Base-by-base conservation (phyloP, 2,888 invertebrate species). In the Gymnoscelis rufifasciata region DNA sequence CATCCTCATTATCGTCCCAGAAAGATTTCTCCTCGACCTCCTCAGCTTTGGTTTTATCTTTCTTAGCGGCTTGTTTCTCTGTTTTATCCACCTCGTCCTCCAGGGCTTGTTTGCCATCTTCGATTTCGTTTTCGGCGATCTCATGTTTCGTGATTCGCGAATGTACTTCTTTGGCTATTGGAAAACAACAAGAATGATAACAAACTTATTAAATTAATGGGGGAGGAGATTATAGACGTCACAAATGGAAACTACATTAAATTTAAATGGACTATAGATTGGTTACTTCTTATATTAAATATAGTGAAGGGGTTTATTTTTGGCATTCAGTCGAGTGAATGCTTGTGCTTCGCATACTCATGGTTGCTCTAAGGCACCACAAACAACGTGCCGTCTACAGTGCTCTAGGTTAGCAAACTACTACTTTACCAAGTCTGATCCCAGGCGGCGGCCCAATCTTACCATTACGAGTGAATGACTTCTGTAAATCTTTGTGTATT, bases 111-210 rank as follows among this genome's bases (percentile, higher is more conserved):
- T 79, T 64, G 43, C 62, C 68, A 14, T 78, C 89, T 56, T 90
- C 87, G 40, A 90, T 68, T 53, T 90, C 78, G 60, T 80, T 84
- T 74, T 90, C 89, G 57, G 83, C 64, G 52, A 83, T 71, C 31
- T 81, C 69, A 77, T 90, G 87, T 62, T 79, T 88, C 62, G 74
- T 78, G 62, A 88, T 75, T 61, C 80, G 82, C 67, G 86, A 78
- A 75, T 82, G 86, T 66, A 88, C 78, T 83, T 89, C 88, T 78
- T 74, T 87, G 50, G 89, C 89, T 89, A 87, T 74, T 73, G 56
- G 68, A 62, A 68, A 68, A 72, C 45, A 66, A 72, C 48, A 54
- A 51, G 2, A 52, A 37, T 54, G 51, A 49, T 43, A 52, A 54
- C 46, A 56, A 56, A 59, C 53, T 60, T 24, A 53, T 62, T 52